Evolutionary conservation across 2,888 invertebrate species (phyloP), one percentile per base, ranked within the genome.

Genomic region (Nomada ruficornis): DNA sequence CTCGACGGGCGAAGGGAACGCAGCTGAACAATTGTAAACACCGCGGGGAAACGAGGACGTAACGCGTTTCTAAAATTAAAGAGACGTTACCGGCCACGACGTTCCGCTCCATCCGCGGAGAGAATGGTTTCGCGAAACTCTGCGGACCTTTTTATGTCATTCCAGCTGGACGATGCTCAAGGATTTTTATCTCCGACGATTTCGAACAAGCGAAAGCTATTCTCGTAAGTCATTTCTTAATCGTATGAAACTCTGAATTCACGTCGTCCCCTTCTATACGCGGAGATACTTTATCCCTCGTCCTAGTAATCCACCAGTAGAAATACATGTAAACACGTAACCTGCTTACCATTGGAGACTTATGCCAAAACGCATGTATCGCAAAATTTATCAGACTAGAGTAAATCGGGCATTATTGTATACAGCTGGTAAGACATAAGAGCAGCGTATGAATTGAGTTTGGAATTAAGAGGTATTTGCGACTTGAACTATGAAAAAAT

Each of bases 21-120:
- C 67, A 67, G 59, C 13, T 57, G 15, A 18, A 55, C 71, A 59
- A 82, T 52, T 60, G 80, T 83, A 83, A 85, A 87, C 76, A 84
- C 65, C 36, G 76, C 65, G 36, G 11, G 47, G 20, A 9, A 44
- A 55, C 44, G 26, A 47, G 73, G 59, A 26, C 65, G 75, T 83
- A 82, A 85, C 82, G 64, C 73, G 86, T 77, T 77, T 83, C 87
- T 78, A 85, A 87, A 87, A 83, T 85, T 82, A 84, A 84, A 78
- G 67, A 81, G 67, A 79, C 70, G 75, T 68, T 26, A 47, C 36
- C 29, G 60, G 20, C 59, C 18, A 11, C 29, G 9, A n/a, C 26
- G 77, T 69, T 23, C n/a, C 60, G 47, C 57, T 47, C 64, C 62
- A 44, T 23, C n/a, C 57, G 47, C 47, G 47, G 47, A 10, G 47